Percentiles rank a stretch among this genome's conserved stretches.
phyloP scores from a whole-genome alignment of 1,140 invertebrate genomes.

The Aphelenchoides besseyi region DNA sequence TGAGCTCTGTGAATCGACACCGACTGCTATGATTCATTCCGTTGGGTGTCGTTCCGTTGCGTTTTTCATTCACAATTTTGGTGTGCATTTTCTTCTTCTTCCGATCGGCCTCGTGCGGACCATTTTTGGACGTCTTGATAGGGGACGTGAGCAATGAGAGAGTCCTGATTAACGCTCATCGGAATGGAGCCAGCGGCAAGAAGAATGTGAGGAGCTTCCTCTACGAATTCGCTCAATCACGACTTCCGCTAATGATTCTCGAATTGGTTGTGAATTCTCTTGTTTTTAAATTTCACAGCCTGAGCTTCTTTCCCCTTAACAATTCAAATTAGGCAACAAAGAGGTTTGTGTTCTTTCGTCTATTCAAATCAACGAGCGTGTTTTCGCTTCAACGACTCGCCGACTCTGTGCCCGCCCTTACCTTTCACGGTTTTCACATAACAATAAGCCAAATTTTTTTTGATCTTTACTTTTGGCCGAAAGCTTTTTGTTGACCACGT shows the following conservation, averaged over 20 bases:
- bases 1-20: neutral
- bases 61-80: slow-evolving; percentile 2
- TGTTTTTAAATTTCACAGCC: neutral
- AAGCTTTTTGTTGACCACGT: neutral
- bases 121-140: neutral
- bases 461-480: neutral
- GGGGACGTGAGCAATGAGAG: neutral
- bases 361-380: too few relatives aligned
- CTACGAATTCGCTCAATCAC: neutral
- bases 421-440: too few relatives aligned
- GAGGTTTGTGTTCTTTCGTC: too few relatives aligned
- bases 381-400: too few relatives aligned
- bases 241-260: neutral
- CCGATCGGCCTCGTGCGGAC: neutral
- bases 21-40: too few relatives aligned
- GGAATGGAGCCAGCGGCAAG: too few relatives aligned
- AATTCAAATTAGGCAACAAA: neutral
- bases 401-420: too few relatives aligned
- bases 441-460: too few relatives aligned
- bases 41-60: neutral
- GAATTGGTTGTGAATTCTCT: neutral
- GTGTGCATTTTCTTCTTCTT: neutral
- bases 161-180: too few relatives aligned
- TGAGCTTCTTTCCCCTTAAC: neutral
- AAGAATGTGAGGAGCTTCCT: neutral